Evolutionary conservation across 2,888 invertebrate species (phyloP).

Genomic region (Desoria tigrina): DNA sequence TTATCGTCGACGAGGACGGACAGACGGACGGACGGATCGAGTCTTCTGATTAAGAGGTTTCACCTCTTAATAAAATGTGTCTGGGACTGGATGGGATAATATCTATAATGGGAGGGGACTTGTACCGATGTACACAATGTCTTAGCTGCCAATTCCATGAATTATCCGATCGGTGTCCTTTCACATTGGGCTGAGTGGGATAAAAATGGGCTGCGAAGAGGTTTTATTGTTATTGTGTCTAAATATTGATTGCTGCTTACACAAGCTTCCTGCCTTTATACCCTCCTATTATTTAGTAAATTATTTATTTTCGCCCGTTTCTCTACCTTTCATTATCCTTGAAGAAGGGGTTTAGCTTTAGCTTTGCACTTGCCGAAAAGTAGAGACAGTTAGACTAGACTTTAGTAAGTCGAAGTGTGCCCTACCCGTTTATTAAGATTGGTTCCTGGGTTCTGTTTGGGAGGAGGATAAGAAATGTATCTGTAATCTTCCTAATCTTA

Average conservation of each 20-base stretch:
- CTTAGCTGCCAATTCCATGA: constrained; percentile 12
- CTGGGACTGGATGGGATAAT: too few relatives aligned
- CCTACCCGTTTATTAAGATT: constrained; percentile 9
- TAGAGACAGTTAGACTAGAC: constrained; percentile 14
- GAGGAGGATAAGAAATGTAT: background rate
- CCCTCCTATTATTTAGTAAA: constrained; percentile 9
- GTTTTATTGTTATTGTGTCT: constrained; percentile 21
- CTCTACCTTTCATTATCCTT: background rate
- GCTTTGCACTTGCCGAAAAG: constrained; percentile 21
- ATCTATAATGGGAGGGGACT: too few relatives aligned
- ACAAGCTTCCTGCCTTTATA: constrained; percentile 8
- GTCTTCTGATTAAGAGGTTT: too few relatives aligned
- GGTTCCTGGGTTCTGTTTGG: too few relatives aligned
- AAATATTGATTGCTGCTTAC: constrained; percentile 18
- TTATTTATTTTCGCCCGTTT: background rate
- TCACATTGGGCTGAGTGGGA: background rate
- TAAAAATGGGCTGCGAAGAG: constrained; percentile 10
- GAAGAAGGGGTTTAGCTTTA: background rate
- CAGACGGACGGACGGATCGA: too few relatives aligned
- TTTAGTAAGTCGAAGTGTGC: constrained; percentile 14
- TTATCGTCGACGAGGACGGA: too few relatives aligned
- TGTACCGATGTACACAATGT: too few relatives aligned
- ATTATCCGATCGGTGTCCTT: constrained; percentile 16
- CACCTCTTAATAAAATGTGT: too few relatives aligned
- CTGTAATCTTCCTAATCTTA: constrained; percentile 15